Evolutionary conservation across 2,888 invertebrate genomes (phyloP).

Genomic region (Anorthoa munda): DNA sequence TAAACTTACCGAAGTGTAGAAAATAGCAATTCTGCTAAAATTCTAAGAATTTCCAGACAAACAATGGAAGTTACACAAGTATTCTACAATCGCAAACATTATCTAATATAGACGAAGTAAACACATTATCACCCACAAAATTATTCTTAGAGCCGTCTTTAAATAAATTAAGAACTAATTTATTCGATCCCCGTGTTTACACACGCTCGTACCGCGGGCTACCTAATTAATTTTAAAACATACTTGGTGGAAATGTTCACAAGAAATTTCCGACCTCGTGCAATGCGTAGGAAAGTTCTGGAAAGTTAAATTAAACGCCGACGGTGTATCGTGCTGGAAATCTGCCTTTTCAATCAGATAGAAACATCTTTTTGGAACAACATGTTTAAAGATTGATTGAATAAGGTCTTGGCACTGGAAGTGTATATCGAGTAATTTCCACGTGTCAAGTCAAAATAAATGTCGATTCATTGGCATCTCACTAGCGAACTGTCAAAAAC

Average conservation of each 20-base stretch:
- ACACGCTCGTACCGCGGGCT: slow-evolving; percentile 20
- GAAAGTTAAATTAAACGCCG: slow-evolving; percentile 71
- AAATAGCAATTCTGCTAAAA: not conserved
- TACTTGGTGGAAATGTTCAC: slow-evolving; percentile 52
- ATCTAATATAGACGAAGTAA: slow-evolving; percentile 33
- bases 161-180: slow-evolving; percentile 56
- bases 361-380: slow-evolving; percentile 8
- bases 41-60: slow-evolving; percentile 16
- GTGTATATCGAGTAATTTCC: not conserved
- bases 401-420: slow-evolving; percentile 4
- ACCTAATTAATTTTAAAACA: slow-evolving; percentile 66
- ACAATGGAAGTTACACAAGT: slow-evolving; percentile 18
- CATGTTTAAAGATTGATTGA: not conserved
- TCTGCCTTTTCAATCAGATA: slow-evolving; percentile 46
- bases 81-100: slow-evolving; percentile 16
- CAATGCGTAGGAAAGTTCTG: slow-evolving; percentile 57
- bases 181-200: slow-evolving; percentile 55
- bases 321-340: slow-evolving; percentile 61
- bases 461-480: not conserved
- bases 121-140: slow-evolving; percentile 35
- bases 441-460: not conserved
- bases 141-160: slow-evolving; percentile 35
- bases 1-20: not conserved
- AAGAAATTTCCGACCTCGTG: slow-evolving; percentile 56
- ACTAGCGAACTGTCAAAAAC: too few species aligned